Conservation (phyloP, 2,888 invertebrate species). For the Euzophera pinguis region DNA sequence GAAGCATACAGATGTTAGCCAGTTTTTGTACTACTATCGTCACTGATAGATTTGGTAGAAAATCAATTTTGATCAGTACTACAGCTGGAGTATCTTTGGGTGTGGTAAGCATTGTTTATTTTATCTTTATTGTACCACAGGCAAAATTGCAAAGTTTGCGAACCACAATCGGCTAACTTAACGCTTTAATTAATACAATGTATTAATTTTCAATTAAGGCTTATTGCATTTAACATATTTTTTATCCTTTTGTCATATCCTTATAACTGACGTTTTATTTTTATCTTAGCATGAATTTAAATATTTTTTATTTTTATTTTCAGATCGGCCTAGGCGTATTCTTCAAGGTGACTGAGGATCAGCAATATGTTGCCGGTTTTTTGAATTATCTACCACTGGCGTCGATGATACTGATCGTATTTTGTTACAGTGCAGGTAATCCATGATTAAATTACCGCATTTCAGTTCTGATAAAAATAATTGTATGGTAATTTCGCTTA, state of each 20-base stretch:
- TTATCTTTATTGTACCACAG: too few relatives aligned
- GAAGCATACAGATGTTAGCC: conserved; percentile 35
- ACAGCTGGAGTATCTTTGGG: conserved; percentile 35
- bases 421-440: conserved; percentile 37
- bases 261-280: too few relatives aligned
- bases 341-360: conserved; percentile 33
- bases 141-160: too few relatives aligned
- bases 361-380: conserved; percentile 32
- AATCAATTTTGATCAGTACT: conserved; percentile 31
- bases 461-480: too few relatives aligned
- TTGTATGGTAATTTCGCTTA: too few relatives aligned
- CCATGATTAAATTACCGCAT: too few relatives aligned
- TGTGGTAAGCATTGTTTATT: conserved; percentile 39
- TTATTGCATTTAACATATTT: too few relatives aligned
- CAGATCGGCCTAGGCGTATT: conserved; percentile 43
- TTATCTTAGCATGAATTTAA: neutral
- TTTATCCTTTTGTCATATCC: too few relatives aligned
- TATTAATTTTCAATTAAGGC: too few relatives aligned
- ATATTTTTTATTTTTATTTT: conserved; percentile 21
- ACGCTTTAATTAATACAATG: too few relatives aligned
- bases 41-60: conserved; percentile 38
- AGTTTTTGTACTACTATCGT: conserved; percentile 32
- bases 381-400: conserved; percentile 44
- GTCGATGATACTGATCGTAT: conserved; percentile 41
- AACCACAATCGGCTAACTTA: too few relatives aligned